phyloP scores from a whole-genome alignment of 2,888 invertebrate genomes.

The Cabera pusaria region DNA sequence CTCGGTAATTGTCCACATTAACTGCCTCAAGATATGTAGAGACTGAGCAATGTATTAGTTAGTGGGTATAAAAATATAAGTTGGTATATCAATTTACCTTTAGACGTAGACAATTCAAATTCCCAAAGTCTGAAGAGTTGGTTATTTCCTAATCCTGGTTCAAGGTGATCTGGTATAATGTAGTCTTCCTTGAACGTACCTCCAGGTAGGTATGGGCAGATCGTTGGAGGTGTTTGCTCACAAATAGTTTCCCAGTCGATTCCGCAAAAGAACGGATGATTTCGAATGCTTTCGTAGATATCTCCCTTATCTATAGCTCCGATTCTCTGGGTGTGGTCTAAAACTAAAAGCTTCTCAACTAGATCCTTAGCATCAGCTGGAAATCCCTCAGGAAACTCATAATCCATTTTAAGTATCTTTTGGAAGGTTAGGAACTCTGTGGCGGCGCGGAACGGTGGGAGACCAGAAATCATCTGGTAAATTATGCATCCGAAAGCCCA shows the following conservation, averaged over 20 bases:
- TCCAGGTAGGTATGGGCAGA: slow-evolving; percentile 92
- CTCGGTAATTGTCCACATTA: slow-evolving; percentile 56
- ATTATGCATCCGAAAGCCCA: slow-evolving; percentile 99
- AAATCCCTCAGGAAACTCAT: slow-evolving; percentile 96
- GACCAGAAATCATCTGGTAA: slow-evolving; percentile 97
- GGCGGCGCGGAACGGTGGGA: slow-evolving; percentile 95
- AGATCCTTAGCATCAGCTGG: slow-evolving; percentile 93
- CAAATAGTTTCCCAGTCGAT: slow-evolving; percentile 92
- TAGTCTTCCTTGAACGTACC: slow-evolving; percentile 87
- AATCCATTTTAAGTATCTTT: slow-evolving; percentile 95
- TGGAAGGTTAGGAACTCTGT: slow-evolving; percentile 98
- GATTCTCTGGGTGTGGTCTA: slow-evolving; percentile 91
- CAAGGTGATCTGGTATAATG: slow-evolving; percentile 89
- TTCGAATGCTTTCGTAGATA: slow-evolving; percentile 91
- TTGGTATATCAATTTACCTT: slow-evolving; percentile 42
- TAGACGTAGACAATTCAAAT: slow-evolving; percentile 84
- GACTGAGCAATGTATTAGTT: too few relatives aligned
- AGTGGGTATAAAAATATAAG: too few relatives aligned
- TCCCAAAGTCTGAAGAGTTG: slow-evolving; percentile 91
- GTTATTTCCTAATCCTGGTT: slow-evolving; percentile 94
- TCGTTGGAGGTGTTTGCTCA: slow-evolving; percentile 90
- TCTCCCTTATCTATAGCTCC: slow-evolving; percentile 89
- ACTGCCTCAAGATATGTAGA: too few relatives aligned
- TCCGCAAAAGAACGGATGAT: slow-evolving; percentile 93
- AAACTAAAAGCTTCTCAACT: slow-evolving; percentile 91